These are phyloP conservation scores for Bradysia coprophila DNA, from an alignment of 1,140 invertebrate genomes.

Conservation along the genomic window DNA sequence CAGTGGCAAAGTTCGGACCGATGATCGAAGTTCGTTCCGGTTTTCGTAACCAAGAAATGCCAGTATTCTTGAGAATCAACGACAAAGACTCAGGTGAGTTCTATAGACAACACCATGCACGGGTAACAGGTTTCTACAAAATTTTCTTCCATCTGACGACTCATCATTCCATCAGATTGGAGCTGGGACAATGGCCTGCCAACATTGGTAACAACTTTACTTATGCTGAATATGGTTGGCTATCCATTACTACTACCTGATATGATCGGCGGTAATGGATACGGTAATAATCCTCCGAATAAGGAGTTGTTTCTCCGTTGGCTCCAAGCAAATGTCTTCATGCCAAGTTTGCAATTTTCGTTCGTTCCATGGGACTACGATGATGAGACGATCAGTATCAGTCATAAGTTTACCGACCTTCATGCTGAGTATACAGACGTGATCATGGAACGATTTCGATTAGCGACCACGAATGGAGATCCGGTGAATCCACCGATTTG, in stretches of 20 bases:
- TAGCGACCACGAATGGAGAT: conserved; percentile 37
- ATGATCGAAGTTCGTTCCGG: conserved; percentile 53
- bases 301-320: conserved; percentile 79
- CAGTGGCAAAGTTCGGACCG: conserved; percentile 39
- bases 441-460: conserved; percentile 39
- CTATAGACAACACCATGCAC: too few relatives aligned
- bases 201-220: conserved; percentile 58
- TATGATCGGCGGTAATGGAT: conserved; percentile 83
- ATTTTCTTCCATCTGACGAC: too few relatives aligned
- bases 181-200: conserved; percentile 54
- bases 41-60: conserved; percentile 48
- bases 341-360: conserved; percentile 79
- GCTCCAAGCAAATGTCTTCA: conserved; percentile 70
- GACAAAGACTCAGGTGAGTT: too few relatives aligned
- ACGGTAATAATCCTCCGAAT: conserved; percentile 36
- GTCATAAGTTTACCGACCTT: conserved; percentile 40
- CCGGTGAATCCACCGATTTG: conserved; percentile 61
- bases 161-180: too few relatives aligned
- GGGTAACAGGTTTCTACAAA: too few relatives aligned
- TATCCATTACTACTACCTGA: conserved; percentile 76
- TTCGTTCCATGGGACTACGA: conserved; percentile 77
- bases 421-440: conserved; percentile 43
- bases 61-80: conserved; percentile 73
- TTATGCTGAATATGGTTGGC: conserved; percentile 66
- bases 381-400: conserved; percentile 43